Conservation (phyloP, 2,797 vertebrate genomes). For the Erethizon dorsatum region DNA sequence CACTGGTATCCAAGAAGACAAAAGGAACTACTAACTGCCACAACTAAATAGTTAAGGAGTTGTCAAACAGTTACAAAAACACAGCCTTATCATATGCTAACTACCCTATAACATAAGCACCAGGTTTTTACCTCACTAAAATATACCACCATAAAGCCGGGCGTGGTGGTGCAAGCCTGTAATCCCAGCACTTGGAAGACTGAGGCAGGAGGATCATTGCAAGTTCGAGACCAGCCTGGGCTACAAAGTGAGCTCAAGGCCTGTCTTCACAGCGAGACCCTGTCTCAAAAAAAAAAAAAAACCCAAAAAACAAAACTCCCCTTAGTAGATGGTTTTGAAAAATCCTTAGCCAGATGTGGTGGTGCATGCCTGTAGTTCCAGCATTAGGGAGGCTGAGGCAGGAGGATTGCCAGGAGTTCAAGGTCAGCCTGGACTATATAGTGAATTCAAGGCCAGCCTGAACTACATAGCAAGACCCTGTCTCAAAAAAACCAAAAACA, state of each 20-base stretch:
- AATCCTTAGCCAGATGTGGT: background rate
- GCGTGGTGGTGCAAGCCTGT: no score
- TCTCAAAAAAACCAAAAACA: background rate
- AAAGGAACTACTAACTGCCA: slow-evolving; percentile 7
- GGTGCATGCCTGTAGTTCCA: background rate
- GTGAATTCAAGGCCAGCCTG: background rate
- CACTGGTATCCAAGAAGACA: background rate
- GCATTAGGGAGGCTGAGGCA: background rate
- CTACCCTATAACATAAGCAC: background rate
- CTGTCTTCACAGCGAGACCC: no score
- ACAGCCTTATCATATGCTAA: background rate
- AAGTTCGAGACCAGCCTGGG: no score
- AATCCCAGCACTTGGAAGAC: no score
- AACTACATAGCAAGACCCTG: background rate
- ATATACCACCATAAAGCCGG: no score
- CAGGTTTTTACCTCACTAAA: slow-evolving; percentile 24
- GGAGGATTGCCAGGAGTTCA: background rate
- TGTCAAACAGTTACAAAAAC: slow-evolving; percentile 23
- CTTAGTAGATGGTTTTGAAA: background rate
- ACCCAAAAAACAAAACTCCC: background rate
- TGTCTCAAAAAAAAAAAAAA: background rate
- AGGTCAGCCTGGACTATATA: background rate
- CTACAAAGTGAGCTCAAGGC: no score
- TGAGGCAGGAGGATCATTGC: no score
- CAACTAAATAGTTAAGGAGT: slow-evolving; percentile 14